Percentiles rank a stretch among this genome's conserved stretches.
phyloP scores from a whole-genome alignment of 2,888 invertebrate species.

The Scelioninae gen. 2 region DNA sequence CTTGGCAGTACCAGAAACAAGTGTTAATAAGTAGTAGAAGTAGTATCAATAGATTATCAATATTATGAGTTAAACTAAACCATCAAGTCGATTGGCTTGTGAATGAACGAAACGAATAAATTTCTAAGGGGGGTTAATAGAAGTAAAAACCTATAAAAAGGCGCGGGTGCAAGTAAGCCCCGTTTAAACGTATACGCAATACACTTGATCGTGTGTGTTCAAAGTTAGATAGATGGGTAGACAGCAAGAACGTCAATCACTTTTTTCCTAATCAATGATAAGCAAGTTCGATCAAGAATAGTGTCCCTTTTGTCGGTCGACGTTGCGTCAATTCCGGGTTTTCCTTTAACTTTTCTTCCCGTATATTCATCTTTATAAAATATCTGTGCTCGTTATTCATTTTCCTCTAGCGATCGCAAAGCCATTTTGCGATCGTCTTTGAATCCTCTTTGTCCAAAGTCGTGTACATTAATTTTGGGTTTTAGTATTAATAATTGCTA shows the following conservation, averaged over 20 bases:
- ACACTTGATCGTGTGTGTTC: constrained; percentile 37
- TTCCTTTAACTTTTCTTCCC: constrained; percentile 50
- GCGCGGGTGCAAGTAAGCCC: constrained; percentile 20
- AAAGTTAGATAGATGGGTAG: constrained; percentile 63
- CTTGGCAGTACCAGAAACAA: constrained; percentile 57
- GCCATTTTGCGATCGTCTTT: constrained; percentile 4
- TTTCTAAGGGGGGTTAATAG: constrained; percentile 36
- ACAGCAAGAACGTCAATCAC: constrained; percentile 65
- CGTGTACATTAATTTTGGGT: constrained; percentile 68
- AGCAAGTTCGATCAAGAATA: constrained; percentile 46
- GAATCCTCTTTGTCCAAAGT: constrained; percentile 37
- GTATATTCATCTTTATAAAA: constrained; percentile 25
- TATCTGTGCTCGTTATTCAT: constrained; percentile 24
- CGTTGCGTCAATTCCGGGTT: constrained; percentile 67
- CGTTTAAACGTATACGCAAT: constrained; percentile 37
- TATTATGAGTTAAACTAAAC: constrained; percentile 56
- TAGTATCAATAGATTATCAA: constrained; percentile 62
- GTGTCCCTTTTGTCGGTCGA: constrained; percentile 65
- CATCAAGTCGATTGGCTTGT: constrained; percentile 49
- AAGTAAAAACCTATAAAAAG: constrained; percentile 25
- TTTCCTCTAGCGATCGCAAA: constrained; percentile 15
- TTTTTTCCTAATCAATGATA: constrained; percentile 30
- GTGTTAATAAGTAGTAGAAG: constrained; percentile 64
- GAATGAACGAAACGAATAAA: constrained; percentile 46
- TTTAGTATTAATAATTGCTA: constrained; percentile 68